A percentile compares a stretch with the other conserved stretches of the same genome.
phyloP scores from a whole-genome alignment of 2,113 vertebrate genomes.

The Strix aluco region DNA sequence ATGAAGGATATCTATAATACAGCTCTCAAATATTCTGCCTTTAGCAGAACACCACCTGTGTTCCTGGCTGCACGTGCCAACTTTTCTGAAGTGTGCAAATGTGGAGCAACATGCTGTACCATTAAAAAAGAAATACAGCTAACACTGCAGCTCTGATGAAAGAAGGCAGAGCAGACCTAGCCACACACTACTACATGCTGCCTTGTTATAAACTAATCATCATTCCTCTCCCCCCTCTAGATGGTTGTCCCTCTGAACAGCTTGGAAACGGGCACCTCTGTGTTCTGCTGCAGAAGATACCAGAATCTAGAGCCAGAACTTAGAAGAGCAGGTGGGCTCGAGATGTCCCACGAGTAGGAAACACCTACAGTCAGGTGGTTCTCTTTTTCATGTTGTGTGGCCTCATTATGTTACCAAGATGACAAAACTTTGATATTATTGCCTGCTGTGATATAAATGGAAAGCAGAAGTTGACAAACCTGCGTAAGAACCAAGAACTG shows the following conservation, averaged over 20 bases:
- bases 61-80: neutral
- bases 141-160: neutral
- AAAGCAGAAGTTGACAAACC: conserved; percentile 37
- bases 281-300: neutral
- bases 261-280: neutral
- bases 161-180: neutral
- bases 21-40: neutral
- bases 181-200: neutral
- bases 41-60: neutral
- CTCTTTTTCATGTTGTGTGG: neutral
- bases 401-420: neutral
- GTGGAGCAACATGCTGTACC: neutral
- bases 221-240: neutral
- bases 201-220: neutral
- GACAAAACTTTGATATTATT: neutral
- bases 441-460: neutral
- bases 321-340: neutral
- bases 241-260: neutral
- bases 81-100: neutral
- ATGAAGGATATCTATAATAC: neutral
- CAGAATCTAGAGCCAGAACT: neutral
- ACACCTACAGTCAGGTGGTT: neutral
- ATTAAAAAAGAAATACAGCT: neutral
- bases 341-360: neutral
- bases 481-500: neutral